phyloP scores from a whole-genome alignment of 2,797 vertebrate genomes.

The Remorina albescens region DNA sequence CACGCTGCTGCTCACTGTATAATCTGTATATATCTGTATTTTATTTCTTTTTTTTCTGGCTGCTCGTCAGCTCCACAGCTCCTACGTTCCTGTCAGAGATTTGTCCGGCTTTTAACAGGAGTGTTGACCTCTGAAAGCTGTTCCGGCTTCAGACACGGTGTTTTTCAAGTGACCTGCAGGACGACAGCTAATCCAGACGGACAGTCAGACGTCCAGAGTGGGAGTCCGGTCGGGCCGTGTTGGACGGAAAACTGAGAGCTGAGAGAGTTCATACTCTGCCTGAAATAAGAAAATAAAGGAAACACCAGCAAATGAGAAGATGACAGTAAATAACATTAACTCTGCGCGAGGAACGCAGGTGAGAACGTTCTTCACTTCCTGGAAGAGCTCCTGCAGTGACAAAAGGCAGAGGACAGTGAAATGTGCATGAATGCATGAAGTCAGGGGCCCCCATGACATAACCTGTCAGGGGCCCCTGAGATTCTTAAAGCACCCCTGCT shows the following conservation, averaged over 20 bases:
- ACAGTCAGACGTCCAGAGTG: background rate
- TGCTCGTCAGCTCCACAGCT: background rate
- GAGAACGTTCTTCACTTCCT: no score
- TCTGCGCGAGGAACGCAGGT: no score
- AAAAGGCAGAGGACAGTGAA: background rate
- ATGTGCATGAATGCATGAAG: slow-evolving; percentile 11
- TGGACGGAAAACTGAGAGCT: no score
- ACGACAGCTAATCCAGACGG: background rate
- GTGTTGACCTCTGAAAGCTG: background rate
- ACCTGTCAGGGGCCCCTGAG: slow-evolving; percentile 22
- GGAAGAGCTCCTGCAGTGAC: background rate
- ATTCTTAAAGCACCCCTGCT: slow-evolving; percentile 42
- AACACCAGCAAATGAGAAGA: no score
- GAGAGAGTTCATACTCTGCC: no score
- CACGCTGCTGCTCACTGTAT: background rate
- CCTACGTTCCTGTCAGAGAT: slow-evolving; percentile 6
- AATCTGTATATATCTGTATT: no score
- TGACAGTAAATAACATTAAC: no score
- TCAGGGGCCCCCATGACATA: slow-evolving; percentile 29
- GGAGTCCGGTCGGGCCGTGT: background rate
- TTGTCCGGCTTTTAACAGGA: background rate
- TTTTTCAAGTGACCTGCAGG: background rate
- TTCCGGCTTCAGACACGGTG: background rate
- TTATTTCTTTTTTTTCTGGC: background rate
- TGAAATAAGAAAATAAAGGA: no score